Evolutionary conservation across 2,888 invertebrate species (phyloP).

Genomic region (Thereva unica): DNA sequence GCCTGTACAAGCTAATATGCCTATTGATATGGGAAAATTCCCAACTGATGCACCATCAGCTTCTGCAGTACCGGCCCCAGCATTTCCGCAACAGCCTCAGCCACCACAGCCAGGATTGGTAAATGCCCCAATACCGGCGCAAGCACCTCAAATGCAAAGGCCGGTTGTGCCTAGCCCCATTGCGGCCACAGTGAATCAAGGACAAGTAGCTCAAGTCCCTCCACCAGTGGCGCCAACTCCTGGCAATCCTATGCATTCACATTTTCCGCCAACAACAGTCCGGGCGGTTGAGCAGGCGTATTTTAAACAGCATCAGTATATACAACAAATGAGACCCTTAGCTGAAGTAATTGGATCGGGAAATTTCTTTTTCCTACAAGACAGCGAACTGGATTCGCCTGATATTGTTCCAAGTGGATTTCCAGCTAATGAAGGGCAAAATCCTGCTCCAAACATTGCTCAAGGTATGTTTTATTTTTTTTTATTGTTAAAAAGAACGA

Average conservation of each 20-base stretch:
- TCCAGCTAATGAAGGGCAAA: slow-evolving; percentile 42
- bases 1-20: slow-evolving; percentile 11
- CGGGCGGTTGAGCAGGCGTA: slow-evolving; percentile 69
- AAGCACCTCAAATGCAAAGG: slow-evolving; percentile 37
- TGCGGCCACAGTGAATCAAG: slow-evolving; percentile 23
- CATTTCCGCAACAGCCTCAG: slow-evolving; percentile 57
- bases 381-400: slow-evolving; percentile 84
- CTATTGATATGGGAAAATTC: slow-evolving; percentile 23
- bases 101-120: slow-evolving; percentile 43
- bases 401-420: slow-evolving; percentile 57
- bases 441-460: slow-evolving; percentile 29
- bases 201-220: slow-evolving; percentile 43
- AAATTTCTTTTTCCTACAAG: slow-evolving; percentile 83
- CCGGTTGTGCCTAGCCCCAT: slow-evolving; percentile 41
- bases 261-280: slow-evolving; percentile 63
- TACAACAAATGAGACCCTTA: slow-evolving; percentile 66
- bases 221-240: slow-evolving; percentile 46
- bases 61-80: slow-evolving; percentile 62
- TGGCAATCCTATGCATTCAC: slow-evolving; percentile 42
- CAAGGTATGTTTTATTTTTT: slow-evolving; percentile 14
- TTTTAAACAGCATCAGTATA: slow-evolving; percentile 64
- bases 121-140: slow-evolving; percentile 21
- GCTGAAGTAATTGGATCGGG: slow-evolving; percentile 77
- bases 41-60: slow-evolving; percentile 58
- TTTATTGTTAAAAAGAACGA: too few relatives aligned